Evolutionary conservation across 2,888 invertebrate genomes (phyloP), one percentile per base, ranked within the genome.

Genomic region (Synanthedon formicaeformis): DNA sequence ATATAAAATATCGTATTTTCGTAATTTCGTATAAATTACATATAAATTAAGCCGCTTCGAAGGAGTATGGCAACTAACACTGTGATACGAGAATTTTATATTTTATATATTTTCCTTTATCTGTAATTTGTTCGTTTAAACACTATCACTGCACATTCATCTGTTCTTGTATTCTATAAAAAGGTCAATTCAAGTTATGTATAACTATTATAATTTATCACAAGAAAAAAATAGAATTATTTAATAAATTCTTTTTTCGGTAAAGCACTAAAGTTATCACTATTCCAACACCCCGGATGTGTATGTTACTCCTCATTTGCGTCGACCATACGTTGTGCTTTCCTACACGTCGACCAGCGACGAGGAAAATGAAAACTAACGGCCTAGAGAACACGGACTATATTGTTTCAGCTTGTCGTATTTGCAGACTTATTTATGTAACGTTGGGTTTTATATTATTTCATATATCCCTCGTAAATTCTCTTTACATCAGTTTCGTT

Each of bases 291-390:
- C 61, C 61, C 59, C 58, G 57, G 45, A 45, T 8, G 45, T 60
- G 60, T 62, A 58, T 58, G 66, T 62, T 71, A 71, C 66, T 75
- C 65, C 74, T 81, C 75, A 80, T 85, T 84, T 84, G 75, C 73
- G 72, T 75, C 71, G 62, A 69, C 75, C 69, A 75, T 84, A 82
- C 73, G 71, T 84, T 81, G 71, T 71, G 69, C 71, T 86, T 82
- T 78, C 67, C 69, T 59, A 62, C 63, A 65, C 61, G 65, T 63
- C 62, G 69, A 67, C 64, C 61, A 59, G 62, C 64, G 69, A 63
- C 71, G 71, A 62, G 66, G 66, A 53, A 78, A 80, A 85, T 79
- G 64, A 78, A 78, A 67, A 83, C 75, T 73, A 78, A 84, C 73
- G 65, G 64, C 55, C 14, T 53, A 64, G 62, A 63, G 59, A 66